Percentiles rank a stretch among this genome's conserved stretches.
Evolutionary conservation across 2,797 vertebrate genomes (phyloP).

Genomic region (Neomorphus geoffroyi): DNA sequence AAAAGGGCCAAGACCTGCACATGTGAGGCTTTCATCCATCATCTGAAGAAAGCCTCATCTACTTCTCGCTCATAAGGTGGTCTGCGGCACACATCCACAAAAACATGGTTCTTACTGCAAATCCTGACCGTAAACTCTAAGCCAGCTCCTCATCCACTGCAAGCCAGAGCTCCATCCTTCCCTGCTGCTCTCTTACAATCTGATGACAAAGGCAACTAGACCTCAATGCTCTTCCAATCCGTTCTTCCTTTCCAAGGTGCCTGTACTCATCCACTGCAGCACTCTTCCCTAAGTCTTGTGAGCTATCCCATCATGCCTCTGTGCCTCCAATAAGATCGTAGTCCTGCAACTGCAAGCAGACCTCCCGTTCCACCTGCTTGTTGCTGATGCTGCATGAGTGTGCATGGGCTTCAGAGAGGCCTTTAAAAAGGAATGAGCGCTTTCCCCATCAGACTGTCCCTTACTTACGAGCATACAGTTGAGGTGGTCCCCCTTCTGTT

Average conservation of each 20-base stretch:
- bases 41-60: not conserved
- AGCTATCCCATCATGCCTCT: not conserved
- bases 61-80: not conserved
- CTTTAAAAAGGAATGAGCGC: not conserved
- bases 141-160: not conserved
- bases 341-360: not conserved
- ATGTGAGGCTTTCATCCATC: not conserved
- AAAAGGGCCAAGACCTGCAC: accelerated
- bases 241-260: not conserved
- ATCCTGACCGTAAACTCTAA: not conserved
- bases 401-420: not conserved
- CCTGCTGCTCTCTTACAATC: not conserved
- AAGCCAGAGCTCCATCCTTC: not conserved
- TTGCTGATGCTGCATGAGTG: not conserved
- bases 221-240: accelerated
- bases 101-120: not conserved
- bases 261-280: not conserved
- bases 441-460: not conserved
- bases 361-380: not conserved
- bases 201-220: accelerated
- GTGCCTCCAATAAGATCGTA: accelerated
- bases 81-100: not conserved
- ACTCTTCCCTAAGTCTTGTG: not conserved
- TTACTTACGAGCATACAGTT: not conserved
- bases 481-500: not conserved